phyloP scores from a whole-genome alignment of 1,140 invertebrate species.

The Sweltsa coloradensis region DNA sequence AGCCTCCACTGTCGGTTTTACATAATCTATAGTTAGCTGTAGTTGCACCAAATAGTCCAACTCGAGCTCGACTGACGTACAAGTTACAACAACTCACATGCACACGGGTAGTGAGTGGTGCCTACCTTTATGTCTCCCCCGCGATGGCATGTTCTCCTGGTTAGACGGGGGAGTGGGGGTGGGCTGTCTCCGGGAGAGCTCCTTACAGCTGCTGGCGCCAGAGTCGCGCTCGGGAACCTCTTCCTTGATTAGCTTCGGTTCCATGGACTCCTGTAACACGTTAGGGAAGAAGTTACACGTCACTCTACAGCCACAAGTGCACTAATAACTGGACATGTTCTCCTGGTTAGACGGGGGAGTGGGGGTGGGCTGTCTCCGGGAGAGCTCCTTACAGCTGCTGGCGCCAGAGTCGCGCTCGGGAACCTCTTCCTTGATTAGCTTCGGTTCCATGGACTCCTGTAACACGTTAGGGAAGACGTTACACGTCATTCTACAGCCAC shows the following conservation, averaged over 20 bases:
- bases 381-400: constrained; percentile 1
- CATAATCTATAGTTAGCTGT: no score
- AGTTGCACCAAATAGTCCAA: no score
- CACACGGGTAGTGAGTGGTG: no score
- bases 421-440: constrained; percentile 8
- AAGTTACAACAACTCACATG: no score
- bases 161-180: background rate
- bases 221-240: constrained; percentile 6
- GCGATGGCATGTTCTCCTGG: background rate
- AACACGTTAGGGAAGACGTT: no score
- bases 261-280: constrained; percentile 8
- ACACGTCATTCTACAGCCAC: no score
- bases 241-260: constrained; percentile 8
- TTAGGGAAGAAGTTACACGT: no score
- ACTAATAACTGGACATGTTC: no score
- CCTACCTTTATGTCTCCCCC: constrained; percentile 3
- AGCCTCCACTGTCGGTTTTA: no score
- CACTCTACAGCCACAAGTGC: no score
- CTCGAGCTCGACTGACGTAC: no score
- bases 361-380: constrained; percentile 1
- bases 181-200: background rate
- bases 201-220: background rate
- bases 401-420: constrained; percentile 3
- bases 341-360: no score
- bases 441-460: constrained; percentile 8